A percentile compares a stretch with the other conserved stretches of the same genome.
These are phyloP conservation scores for Rhinopomastus cyanomelas DNA, from an alignment of 2,113 vertebrate species.

Conservation along the genomic window DNA sequence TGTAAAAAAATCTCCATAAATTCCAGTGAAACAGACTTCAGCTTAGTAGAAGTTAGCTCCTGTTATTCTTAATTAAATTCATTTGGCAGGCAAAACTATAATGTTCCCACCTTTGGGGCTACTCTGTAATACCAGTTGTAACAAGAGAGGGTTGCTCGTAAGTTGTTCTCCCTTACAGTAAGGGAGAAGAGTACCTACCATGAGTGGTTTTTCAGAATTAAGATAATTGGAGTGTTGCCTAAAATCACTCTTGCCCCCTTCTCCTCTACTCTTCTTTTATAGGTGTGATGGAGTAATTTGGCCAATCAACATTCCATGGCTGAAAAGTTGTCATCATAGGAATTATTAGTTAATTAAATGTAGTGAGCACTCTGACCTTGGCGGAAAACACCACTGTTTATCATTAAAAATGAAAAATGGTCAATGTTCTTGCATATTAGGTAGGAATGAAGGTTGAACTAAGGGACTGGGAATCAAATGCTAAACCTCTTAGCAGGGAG, in stretches of 20 bases:
- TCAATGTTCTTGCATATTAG: neutral
- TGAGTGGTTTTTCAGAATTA: neutral
- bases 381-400: neutral
- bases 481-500: neutral
- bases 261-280: neutral
- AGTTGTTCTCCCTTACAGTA: neutral
- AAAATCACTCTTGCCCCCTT: neutral
- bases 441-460: neutral
- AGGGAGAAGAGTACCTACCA: neutral
- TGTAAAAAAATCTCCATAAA: neutral
- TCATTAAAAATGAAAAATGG: slow-evolving; percentile 3
- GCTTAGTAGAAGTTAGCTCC: neutral
- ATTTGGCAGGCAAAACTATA: neutral
- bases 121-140: neutral
- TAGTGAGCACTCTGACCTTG: neutral
- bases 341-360: slow-evolving; percentile 6
- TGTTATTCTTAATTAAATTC: neutral
- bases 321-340: neutral
- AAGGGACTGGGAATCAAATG: neutral
- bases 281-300: neutral
- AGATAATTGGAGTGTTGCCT: neutral
- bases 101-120: neutral
- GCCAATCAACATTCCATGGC: neutral
- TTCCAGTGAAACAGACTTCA: neutral
- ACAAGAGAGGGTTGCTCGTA: neutral